phyloP scores from a whole-genome alignment of 2,113 vertebrate species.

The Holacanthus passer region DNA sequence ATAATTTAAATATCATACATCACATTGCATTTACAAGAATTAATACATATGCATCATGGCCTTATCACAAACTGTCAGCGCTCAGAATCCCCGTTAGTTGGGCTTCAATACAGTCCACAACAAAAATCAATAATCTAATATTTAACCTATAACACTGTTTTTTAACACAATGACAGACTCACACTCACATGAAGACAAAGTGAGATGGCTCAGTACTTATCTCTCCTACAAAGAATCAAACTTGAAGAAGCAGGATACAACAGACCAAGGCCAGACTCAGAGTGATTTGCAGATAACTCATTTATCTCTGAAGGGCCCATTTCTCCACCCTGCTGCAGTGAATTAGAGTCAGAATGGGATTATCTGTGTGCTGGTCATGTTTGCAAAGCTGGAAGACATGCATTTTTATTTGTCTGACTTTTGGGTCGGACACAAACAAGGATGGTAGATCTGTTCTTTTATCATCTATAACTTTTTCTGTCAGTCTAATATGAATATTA shows the following conservation, averaged over 20 bases:
- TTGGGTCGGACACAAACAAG: not conserved
- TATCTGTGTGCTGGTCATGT: slow-evolving; percentile 4
- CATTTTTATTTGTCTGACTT: not conserved
- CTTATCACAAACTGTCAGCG: no score
- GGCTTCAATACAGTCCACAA: no score
- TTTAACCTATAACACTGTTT: no score
- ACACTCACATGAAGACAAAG: not conserved
- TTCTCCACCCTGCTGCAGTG: slow-evolving; percentile 23
- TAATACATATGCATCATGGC: no score
- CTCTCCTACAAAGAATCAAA: not conserved
- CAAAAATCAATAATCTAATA: no score
- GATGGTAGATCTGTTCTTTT: not conserved
- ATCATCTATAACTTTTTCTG: not conserved
- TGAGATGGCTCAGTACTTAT: not conserved
- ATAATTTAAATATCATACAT: no score
- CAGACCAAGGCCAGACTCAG: not conserved
- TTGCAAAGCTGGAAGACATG: not conserved
- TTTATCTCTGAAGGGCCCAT: slow-evolving; percentile 26
- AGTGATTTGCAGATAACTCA: slow-evolving; percentile 15
- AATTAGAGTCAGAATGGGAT: slow-evolving; percentile 14
- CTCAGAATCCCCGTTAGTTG: no score
- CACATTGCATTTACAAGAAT: no score
- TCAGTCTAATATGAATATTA: not conserved
- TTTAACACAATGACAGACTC: not conserved
- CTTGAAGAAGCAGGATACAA: slow-evolving; percentile 6